phyloP scores from a whole-genome alignment of 2,888 invertebrate species.

The Hemithea aestivaria region DNA sequence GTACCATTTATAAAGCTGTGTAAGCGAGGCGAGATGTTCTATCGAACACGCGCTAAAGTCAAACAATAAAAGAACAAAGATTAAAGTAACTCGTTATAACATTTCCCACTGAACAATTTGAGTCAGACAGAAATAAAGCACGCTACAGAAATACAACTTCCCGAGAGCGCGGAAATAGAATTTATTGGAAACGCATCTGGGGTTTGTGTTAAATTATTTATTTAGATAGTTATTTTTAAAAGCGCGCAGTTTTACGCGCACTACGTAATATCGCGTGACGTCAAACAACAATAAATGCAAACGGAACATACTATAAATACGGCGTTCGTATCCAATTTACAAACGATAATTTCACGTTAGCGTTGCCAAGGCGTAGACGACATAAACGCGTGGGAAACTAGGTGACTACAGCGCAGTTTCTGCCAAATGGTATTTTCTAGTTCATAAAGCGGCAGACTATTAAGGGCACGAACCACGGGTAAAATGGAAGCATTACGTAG shows the following conservation, averaged over 20 bases:
- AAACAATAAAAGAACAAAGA: conserved; percentile 10
- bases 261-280: conserved; percentile 15
- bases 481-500: conserved; percentile 18
- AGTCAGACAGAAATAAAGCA: conserved; percentile 26
- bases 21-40: conserved; percentile 3
- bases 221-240: conserved; percentile 21
- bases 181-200: conserved; percentile 27
- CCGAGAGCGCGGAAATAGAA: conserved; percentile 26
- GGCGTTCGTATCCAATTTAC: conserved; percentile 12
- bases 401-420: conserved; percentile 19
- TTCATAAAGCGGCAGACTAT: conserved; percentile 20
- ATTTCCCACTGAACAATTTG: conserved; percentile 21
- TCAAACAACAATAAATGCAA: conserved; percentile 9
- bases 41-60: conserved; percentile 7
- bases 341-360: conserved; percentile 25
- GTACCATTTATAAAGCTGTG: conserved; percentile 1
- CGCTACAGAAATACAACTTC: conserved; percentile 28
- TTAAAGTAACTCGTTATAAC: conserved; percentile 14
- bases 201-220: conserved; percentile 22
- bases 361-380: conserved; percentile 30
- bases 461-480: conserved; percentile 15
- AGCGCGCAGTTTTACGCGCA: conserved; percentile 5
- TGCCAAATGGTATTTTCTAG: conserved; percentile 28
- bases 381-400: conserved; percentile 29
- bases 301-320: conserved; percentile 8